phyloP scores from a whole-genome alignment of 2,888 invertebrate species.

The Cremastinae sp. region DNA sequence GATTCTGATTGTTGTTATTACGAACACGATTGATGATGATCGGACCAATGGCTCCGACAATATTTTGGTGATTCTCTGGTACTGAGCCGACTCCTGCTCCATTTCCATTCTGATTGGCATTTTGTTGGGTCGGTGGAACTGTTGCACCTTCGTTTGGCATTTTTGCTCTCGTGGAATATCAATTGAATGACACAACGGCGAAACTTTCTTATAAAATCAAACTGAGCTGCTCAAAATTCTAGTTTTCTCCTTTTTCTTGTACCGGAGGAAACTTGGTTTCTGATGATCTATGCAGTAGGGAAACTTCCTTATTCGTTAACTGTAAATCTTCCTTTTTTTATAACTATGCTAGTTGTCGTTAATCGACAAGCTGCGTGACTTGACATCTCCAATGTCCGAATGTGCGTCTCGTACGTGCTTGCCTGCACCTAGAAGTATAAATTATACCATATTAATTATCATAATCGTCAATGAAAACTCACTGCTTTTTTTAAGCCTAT shows the following conservation, averaged over 20 bases:
- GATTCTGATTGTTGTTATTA: conserved; percentile 84
- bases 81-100: conserved; percentile 11
- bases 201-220: too few species aligned
- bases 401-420: not conserved
- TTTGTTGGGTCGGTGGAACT: conserved; percentile 68
- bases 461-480: too few species aligned
- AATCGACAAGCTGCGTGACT: conserved; percentile 27
- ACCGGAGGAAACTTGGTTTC: not conserved
- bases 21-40: conserved; percentile 72
- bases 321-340: conserved; percentile 2
- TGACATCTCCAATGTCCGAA: conserved; percentile 42
- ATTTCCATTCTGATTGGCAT: conserved; percentile 68
- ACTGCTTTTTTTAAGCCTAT: too few species aligned
- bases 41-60: conserved; percentile 63
- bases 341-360: not conserved
- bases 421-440: too few species aligned
- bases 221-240: too few species aligned
- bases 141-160: conserved; percentile 73
- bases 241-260: too few species aligned
- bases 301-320: conserved; percentile 19
- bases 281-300: not conserved
- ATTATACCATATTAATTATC: too few species aligned
- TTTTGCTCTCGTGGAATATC: conserved; percentile 15
- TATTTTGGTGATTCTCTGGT: conserved; percentile 67
- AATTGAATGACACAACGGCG: too few species aligned